Conservation (phyloP, 2,797 vertebrate species). For the Ceyx erithaca region DNA sequence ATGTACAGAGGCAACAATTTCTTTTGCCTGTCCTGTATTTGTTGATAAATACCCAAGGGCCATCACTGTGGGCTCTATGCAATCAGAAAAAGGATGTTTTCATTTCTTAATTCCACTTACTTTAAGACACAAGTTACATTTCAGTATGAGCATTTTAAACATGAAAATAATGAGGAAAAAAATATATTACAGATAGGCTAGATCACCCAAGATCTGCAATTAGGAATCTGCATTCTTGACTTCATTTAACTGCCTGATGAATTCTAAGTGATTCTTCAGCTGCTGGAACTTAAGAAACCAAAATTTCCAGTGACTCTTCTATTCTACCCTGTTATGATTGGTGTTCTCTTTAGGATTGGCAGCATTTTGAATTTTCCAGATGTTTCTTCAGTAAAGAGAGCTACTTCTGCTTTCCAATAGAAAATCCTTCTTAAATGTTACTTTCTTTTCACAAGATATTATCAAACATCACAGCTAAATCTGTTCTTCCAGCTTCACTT, state of each 20-base stretch:
- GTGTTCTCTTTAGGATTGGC: background rate
- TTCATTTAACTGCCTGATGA: background rate
- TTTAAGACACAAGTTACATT: background rate
- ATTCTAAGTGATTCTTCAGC: background rate
- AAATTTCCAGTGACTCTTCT: background rate
- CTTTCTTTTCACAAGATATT: background rate
- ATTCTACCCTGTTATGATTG: background rate
- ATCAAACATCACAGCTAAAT: background rate
- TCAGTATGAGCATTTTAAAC: background rate
- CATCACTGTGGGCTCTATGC: background rate
- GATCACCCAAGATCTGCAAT: background rate
- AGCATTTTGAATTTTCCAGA: slow-evolving; percentile 20
- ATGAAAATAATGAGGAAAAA: background rate
- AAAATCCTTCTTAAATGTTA: background rate
- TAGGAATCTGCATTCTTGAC: background rate
- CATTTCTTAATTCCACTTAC: background rate
- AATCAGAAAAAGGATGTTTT: background rate
- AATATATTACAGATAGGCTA: background rate
- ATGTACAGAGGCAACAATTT: background rate
- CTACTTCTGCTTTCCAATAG: background rate
- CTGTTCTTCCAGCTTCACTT: background rate
- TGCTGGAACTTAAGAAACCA: background rate
- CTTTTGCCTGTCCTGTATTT: background rate
- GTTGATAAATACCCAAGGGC: background rate
- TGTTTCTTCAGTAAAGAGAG: background rate